phyloP scores from a whole-genome alignment of 2,888 invertebrate species.

The Cosmopolites sordidus region DNA sequence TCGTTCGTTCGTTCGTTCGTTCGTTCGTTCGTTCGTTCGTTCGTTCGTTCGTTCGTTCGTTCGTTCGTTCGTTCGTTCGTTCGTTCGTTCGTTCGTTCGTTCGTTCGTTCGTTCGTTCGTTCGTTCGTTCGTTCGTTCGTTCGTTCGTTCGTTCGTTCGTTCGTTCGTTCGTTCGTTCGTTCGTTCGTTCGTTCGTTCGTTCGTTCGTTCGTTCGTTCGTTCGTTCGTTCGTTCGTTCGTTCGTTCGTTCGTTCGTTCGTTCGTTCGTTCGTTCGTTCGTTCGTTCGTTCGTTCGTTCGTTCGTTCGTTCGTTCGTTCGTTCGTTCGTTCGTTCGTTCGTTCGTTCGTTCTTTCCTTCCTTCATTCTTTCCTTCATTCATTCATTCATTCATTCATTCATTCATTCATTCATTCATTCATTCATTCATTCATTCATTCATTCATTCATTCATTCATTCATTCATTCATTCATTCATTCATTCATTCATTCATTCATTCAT shows the following conservation, averaged over 20 bases:
- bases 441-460: too few relatives aligned
- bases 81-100: background rate
- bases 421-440: too few relatives aligned
- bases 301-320: too few relatives aligned
- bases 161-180: background rate
- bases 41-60: background rate
- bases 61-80: background rate
- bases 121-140: background rate
- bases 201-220: background rate
- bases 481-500: too few relatives aligned
- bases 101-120: background rate
- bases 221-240: background rate
- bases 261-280: too few relatives aligned
- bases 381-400: too few relatives aligned
- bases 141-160: background rate
- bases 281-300: too few relatives aligned
- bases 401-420: too few relatives aligned
- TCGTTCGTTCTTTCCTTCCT: too few relatives aligned
- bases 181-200: background rate
- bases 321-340: too few relatives aligned
- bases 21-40: background rate
- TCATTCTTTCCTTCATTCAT: too few relatives aligned
- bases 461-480: too few relatives aligned
- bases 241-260: background rate
- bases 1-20: background rate